Base-by-base conservation (phyloP, 2,888 invertebrate genomes). In the Acleris literana region DNA sequence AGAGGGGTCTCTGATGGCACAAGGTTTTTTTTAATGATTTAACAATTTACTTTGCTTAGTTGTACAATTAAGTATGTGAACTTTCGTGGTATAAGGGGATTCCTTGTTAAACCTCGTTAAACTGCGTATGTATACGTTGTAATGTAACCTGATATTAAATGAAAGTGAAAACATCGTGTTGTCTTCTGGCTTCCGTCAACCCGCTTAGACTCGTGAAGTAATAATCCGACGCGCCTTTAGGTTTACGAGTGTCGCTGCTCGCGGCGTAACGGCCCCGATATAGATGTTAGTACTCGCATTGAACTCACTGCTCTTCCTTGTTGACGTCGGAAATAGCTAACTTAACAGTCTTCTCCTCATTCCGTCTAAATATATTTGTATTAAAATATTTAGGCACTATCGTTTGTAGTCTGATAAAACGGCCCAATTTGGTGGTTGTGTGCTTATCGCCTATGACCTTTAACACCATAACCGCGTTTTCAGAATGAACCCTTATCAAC, bases 391-490 rank as follows among this genome's bases (percentile, higher is more conserved):
- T 20, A 20, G 49, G 49, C 16, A 33, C 7, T 33, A 43, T 20
- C 55, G 51, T 44, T 43, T 20, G 46, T 55, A 11, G 25, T 17
- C 22, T 56, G 71, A 71, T 73, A 71, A 65, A 69, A 66, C 60
- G 66, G 51, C 54, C 53, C 61, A 69, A 71, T 70, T 71, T 60
- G 68, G 63, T 66, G 64, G 51, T 65, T 49, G 61, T 55, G 43
- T 72, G 68, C 73, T 87, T 90, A 89, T 90, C 88, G 73, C 25
- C 39, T 63, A 46, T 85, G 88, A 89, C 85, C 90, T 89, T 87
- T 91, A 85, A 81, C 88, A 84, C 74, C 74, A 72, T 86, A 86
- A 84, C 85, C 83, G 85, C 80, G 78, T 87, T 88, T 85, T 81
- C 76, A 86, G 82, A 83, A 84, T 84, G 83, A 82, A 85, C 84